Base-by-base conservation (phyloP, 1,140 invertebrate genomes). In the Heliconius melpomene region DNA sequence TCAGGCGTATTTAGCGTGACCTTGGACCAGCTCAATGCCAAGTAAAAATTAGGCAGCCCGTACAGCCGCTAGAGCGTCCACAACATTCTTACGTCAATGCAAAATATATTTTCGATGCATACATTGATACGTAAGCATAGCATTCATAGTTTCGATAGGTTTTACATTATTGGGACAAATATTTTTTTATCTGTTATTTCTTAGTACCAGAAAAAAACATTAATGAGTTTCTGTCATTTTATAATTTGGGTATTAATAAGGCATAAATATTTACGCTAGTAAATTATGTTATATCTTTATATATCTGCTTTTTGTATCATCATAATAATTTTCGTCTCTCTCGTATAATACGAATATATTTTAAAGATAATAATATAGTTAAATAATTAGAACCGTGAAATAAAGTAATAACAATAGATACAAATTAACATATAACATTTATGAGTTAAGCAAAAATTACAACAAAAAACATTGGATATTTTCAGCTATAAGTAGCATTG, bases 21-120 rank as follows among this genome's bases (percentile, higher is more conserved):
- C 91, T 92, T 92, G 89, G 82, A 84, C 84, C 82, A 70, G 83
- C 84, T 85, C 91, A 92, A 91, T 92, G 91, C 90, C 90, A 90
- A 84, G 80, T 82, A 85, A 82, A 87, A 86, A 87, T 90, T 90
- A 86, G 87, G 75, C 76, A 71, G 74, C 77, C 36, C 75, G 72
- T 73, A 78, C 81, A 80, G 73, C 66, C 72, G 72, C 76, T 66
- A 74, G 76, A 78, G 79, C 77, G 77, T 81, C 79, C 75, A 80
- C 71, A 77, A 32, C 40, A 77, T 60, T 77, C 72, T 81, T 81
- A 81, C 79, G 79, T 81, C 79, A 81, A 81, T 81, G 26, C 57
- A n/a, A 78, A 74, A 77, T 81, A 78, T 71, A 74, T 74, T 77
- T 76, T 75, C 13, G 52, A 79, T 82, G 54, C 70, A 78, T 79